A percentile compares a stretch with the other conserved stretches of the same genome.
These are phyloP conservation scores for Petrosia ficiformis DNA, from an alignment of 37 sponge, comb jelly and placozoan genomes.

Conservation along the genomic window DNA sequence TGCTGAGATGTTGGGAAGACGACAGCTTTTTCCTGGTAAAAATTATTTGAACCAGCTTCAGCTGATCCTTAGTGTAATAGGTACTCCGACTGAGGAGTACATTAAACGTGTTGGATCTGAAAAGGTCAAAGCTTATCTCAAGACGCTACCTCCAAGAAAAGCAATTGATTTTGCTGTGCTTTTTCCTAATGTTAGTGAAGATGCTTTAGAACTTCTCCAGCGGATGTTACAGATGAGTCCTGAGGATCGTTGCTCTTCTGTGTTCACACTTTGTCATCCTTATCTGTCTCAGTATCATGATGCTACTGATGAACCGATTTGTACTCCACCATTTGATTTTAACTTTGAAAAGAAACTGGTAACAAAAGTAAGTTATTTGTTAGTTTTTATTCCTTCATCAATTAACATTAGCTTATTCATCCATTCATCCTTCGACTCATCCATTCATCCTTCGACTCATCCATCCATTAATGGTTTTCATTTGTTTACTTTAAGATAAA, in stretches of 20 bases:
- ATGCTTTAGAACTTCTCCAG: conserved; percentile 67
- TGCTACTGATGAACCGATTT: conserved; percentile 83
- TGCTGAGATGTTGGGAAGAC: conserved; percentile 83
- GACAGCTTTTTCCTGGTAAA: conserved; percentile 86
- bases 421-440: no score
- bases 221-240: conserved; percentile 74
- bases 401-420: no score
- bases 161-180: conserved; percentile 59
- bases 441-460: no score
- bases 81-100: conserved; percentile 77
- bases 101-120: conserved; percentile 63
- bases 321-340: conserved; percentile 80
- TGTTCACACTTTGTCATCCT: conserved; percentile 66
- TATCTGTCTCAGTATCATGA: conserved; percentile 83
- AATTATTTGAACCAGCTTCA: conserved; percentile 85
- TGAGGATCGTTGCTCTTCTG: conserved; percentile 41
- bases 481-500: no score
- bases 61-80: conserved; percentile 84
- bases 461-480: no score
- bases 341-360: conserved; percentile 77
- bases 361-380: conserved; percentile 48
- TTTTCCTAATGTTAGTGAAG: conserved; percentile 46
- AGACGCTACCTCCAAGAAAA: conserved; percentile 48
- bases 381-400: no score
- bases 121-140: conserved; percentile 73